Evolutionary conservation across 2,888 invertebrate species (phyloP), one percentile per base, ranked within the genome.

Genomic region (Diarsia rubi): DNA sequence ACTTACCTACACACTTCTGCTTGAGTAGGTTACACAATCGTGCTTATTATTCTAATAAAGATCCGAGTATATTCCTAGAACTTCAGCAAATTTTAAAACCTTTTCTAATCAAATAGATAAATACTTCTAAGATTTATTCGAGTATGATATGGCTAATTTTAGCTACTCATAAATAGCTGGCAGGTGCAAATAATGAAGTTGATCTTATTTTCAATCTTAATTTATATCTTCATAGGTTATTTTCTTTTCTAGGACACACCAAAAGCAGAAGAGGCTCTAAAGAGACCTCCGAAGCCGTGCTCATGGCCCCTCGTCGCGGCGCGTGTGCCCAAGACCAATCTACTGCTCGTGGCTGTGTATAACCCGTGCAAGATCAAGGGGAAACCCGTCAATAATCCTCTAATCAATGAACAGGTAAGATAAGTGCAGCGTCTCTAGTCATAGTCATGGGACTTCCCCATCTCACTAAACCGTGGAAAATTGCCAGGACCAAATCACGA

Each of bases 261-360:
- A 19, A 90, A 90, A 73, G 90, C 95, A 0, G 85, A 90, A 80
- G 92, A 91, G 54, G 89, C 90, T 16, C 82, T 96, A 19, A 90
- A 89, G 2, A 88, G 89, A 37, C 85, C 91, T 0, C 90, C 93
- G 0, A 85, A 87, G 12, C 88, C 90, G 2, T 96, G 96, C 88
- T 88, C 88, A 47, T 95, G 96, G 96, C 96, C 96, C 5, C 86
- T 96, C 16, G 92, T 92, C 3, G 95, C 93, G 4, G 92, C 95
- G 6, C 85, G 88, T 0, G 92, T 96, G 6, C 95, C 95, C 1
- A 85, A 85, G 44, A 96, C 96, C 47, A 96, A 96, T 82, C 90
- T 96, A 45, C 75, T 96, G 2, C 91, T 96, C 16, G 87, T 96
- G 4, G 96, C 96, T n/a, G 86, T 96, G 0, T 94, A 93, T 91